phyloP scores from a whole-genome alignment of 2,113 vertebrate genomes.

The Parus major region DNA sequence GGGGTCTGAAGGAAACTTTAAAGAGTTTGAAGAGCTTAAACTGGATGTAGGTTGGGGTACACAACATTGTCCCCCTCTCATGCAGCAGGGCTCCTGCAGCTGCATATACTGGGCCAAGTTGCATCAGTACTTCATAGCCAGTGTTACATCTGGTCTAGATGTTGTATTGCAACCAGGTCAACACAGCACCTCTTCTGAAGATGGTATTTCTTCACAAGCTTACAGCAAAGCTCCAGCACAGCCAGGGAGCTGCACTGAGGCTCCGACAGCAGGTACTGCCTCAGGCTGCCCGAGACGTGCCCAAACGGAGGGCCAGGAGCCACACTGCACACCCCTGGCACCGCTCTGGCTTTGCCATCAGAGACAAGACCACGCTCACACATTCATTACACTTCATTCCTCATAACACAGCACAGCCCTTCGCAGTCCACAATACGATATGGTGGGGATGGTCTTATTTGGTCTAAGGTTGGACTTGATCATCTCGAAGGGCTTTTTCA shows the following conservation, averaged over 20 bases:
- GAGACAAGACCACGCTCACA: not conserved
- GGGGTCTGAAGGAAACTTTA: not conserved
- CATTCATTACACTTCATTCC: not conserved
- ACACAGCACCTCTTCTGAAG: not conserved
- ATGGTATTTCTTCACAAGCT: not conserved
- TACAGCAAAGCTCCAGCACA: not conserved
- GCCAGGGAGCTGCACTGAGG: accelerated
- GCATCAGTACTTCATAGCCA: not conserved
- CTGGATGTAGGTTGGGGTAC: accelerated
- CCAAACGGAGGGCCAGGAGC: accelerated
- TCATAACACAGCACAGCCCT: not conserved
- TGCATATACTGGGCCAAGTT: not conserved
- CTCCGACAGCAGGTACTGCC: accelerated
- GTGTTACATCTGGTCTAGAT: not conserved
- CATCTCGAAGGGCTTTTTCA: not conserved
- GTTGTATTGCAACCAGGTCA: not conserved
- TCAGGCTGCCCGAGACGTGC: not conserved
- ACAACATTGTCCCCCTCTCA: accelerated
- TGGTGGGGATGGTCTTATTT: not conserved
- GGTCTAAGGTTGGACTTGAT: no score
- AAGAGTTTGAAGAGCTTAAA: not conserved
- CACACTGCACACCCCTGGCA: accelerated
- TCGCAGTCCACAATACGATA: accelerated
- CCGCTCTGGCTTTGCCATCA: accelerated
- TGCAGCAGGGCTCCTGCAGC: accelerated